phyloP scores from a whole-genome alignment of 2,113 vertebrate species.

The Gymnarchus niloticus region DNA sequence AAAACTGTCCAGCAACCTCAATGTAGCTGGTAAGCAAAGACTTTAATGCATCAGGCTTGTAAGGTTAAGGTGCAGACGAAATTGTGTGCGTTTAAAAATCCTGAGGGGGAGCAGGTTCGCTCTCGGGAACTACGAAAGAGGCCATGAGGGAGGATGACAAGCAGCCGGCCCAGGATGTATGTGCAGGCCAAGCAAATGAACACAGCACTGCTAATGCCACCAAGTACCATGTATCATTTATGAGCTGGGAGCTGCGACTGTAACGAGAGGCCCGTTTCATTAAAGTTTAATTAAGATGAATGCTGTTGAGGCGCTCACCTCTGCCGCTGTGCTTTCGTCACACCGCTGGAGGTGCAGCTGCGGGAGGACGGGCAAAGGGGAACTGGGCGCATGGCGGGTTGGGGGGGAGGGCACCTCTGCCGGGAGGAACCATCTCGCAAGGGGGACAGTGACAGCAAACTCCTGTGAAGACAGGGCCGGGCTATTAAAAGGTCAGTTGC shows the following conservation, averaged over 20 bases:
- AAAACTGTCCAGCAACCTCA: not conserved
- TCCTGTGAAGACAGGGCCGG: constrained; percentile 28
- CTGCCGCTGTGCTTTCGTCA: constrained; percentile 83
- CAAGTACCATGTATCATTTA: constrained; percentile 86
- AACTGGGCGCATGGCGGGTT: not conserved
- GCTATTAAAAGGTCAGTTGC: constrained; percentile 41
- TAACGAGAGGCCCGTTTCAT: constrained; percentile 85
- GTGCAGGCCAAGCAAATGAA: constrained; percentile 66
- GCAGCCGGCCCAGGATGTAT: constrained; percentile 58
- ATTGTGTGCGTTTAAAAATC: not conserved
- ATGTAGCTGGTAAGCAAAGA: not conserved
- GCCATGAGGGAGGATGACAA: constrained; percentile 43
- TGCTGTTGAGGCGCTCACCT: constrained; percentile 80
- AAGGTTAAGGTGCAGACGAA: not conserved
- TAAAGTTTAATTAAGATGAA: constrained; percentile 94
- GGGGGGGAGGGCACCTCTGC: constrained; percentile 18
- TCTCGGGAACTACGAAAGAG: not conserved
- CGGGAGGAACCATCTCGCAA: not conserved
- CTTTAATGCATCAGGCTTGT: not conserved
- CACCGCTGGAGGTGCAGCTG: constrained; percentile 97
- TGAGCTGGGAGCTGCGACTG: constrained; percentile 76
- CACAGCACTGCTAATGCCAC: constrained; percentile 69
- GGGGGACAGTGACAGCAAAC: not conserved
- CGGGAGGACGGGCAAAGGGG: constrained; percentile 20
- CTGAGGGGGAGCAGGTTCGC: not conserved